A percentile compares a stretch with the other conserved stretches of the same genome.
These are phyloP conservation scores for Mobula hypostoma DNA, from an alignment of 2,113 vertebrate species.

Conservation along the genomic window DNA sequence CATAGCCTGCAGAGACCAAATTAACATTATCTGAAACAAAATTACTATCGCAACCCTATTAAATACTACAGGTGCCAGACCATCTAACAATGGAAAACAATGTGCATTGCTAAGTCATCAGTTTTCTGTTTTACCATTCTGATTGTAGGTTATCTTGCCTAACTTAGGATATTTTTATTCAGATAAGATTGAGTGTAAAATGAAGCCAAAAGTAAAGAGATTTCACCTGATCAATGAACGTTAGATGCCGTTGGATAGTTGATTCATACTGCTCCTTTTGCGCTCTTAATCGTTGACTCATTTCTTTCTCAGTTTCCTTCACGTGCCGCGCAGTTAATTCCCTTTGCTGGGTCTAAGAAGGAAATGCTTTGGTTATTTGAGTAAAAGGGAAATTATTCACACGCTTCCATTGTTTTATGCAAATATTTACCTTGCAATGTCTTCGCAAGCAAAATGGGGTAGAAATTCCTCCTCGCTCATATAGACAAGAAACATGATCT, in stretches of 20 bases:
- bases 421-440: neutral
- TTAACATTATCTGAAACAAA: no score
- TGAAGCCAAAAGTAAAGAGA: no score
- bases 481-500: no score
- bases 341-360: constrained; percentile 73
- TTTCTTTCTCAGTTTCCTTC: constrained; percentile 77
- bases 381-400: neutral
- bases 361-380: neutral
- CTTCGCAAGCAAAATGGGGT: no score
- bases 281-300: constrained; percentile 64
- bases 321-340: constrained; percentile 70
- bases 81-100: neutral
- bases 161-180: neutral
- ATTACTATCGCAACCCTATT: neutral
- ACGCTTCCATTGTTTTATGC: neutral
- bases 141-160: neutral
- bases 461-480: no score
- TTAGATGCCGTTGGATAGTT: constrained; percentile 80
- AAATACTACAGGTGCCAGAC: neutral
- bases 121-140: neutral
- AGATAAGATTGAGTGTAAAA: neutral
- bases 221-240: constrained; percentile 87
- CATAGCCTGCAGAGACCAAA: no score
- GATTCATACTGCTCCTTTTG: constrained; percentile 87
- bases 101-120: neutral